A percentile compares a stretch with the other conserved stretches of the same genome.
phyloP scores from a whole-genome alignment of 2,113 vertebrate genomes.

The Lanius collurio region DNA sequence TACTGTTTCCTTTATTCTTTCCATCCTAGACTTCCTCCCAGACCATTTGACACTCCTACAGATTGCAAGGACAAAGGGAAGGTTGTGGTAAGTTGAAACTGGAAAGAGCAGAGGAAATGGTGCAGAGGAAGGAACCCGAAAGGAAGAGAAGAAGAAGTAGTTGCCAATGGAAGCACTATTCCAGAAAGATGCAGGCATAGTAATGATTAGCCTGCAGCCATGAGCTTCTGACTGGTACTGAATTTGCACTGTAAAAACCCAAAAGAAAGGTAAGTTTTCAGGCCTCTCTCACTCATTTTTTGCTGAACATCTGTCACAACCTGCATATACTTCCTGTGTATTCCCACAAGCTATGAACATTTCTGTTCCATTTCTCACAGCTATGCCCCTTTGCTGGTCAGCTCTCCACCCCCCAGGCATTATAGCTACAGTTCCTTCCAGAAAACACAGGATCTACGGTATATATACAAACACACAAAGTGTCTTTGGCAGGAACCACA shows the following conservation, averaged over 20 bases:
- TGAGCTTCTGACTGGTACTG: neutral
- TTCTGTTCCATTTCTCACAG: neutral
- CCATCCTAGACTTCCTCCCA: neutral
- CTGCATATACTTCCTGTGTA: neutral
- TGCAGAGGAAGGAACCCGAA: neutral
- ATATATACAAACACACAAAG: neutral
- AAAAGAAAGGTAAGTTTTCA: neutral
- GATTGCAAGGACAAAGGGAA: neutral
- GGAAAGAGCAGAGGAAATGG: neutral
- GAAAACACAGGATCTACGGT: neutral
- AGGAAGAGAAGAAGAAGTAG: neutral
- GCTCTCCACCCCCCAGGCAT: neutral
- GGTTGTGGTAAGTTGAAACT: neutral
- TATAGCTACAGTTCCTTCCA: neutral
- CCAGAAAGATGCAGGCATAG: neutral
- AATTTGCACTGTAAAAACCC: neutral
- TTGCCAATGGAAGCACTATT: neutral
- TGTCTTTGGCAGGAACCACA: neutral
- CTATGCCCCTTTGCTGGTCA: neutral
- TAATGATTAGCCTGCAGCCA: neutral
- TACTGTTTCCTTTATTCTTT: neutral
- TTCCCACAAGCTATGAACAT: neutral
- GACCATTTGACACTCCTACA: neutral
- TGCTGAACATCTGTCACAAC: neutral
- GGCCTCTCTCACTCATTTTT: neutral